Evolutionary conservation across 2,888 invertebrate genomes (phyloP), one percentile per base, ranked within the genome.

Genomic region (Heteropelma amictum): DNA sequence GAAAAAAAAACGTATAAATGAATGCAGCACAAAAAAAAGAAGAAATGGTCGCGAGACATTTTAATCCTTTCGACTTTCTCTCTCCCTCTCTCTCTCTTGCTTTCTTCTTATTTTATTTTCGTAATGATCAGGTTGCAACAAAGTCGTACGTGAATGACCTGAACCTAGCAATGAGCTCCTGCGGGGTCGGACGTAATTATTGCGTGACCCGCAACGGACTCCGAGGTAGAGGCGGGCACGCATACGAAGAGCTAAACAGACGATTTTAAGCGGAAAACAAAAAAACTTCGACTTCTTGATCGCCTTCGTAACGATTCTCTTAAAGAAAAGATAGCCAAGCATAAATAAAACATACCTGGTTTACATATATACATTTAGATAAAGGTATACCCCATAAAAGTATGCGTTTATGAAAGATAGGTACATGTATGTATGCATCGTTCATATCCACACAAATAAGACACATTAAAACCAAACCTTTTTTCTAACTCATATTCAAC

Each of bases 271-370:
- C 53, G 30, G 38, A 21, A 33, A 23, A 45, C 45, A 53, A 73
- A 78, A 77, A 64, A 33, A 40, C 63, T 53, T 67, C 63, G 75
- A 47, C 72, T 58, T 58, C 60, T 67, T 53, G 69, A 69, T 74
- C 77, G 71, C 49, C 63, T 72, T 65, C 47, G 26, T 53, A 53
- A 64, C 14, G 35, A 61, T 40, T 26, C 61, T 38, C 17, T n/a
- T n/a, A 42, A 56, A 35, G 49, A 49, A 61, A 54, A 65, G 12
- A 60, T 40, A 49, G 30, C n/a, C 7, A 30, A 61, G 45, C 23
- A 47, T n/a, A n/a, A n/a, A 21, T 21, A 1, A 12, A 33, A 51
- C 26, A 30, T 51, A 30, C 17, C 30, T 49, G n/a, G 28, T 45
- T 14, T 30, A 42, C 17, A 5, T 28, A 38, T 45, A 12, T 17